Evolutionary conservation across 1,140 invertebrate species (phyloP).

Genomic region (Drosophila seguyi): DNA sequence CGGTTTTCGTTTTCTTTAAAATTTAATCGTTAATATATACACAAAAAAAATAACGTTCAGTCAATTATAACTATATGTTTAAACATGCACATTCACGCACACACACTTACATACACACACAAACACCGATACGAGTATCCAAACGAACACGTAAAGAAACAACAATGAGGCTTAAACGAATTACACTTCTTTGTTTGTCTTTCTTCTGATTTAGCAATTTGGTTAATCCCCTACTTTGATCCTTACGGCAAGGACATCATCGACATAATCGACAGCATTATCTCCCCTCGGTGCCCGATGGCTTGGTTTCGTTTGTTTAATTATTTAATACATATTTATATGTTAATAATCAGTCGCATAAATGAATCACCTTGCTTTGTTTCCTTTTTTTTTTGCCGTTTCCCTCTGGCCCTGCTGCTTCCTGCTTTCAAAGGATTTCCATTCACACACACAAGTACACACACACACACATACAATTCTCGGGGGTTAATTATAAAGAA

Average conservation of each 20-base stretch:
- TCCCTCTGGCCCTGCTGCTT: constrained; percentile 17
- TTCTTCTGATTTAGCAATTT: constrained; percentile 6
- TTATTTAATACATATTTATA: constrained; percentile 69
- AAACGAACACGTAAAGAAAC: constrained; percentile 42
- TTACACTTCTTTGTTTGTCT: constrained; percentile 16
- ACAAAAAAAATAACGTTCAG: constrained; percentile 77
- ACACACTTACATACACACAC: constrained; percentile 2
- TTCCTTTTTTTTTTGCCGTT: constrained; percentile 22
- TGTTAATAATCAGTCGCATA: constrained; percentile 84
- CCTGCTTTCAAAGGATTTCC: background rate
- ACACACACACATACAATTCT: background rate
- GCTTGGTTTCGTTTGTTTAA: constrained; percentile 36
- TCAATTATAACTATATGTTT: constrained; percentile 73
- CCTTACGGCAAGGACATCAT: constrained; percentile 38
- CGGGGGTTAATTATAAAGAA: background rate
- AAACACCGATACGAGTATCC: constrained; percentile 23
- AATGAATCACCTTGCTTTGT: constrained; percentile 80
- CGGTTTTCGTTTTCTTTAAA: constrained; percentile 42
- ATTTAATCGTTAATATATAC: constrained; percentile 75
- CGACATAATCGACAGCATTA: constrained; percentile 1
- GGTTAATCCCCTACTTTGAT: constrained; percentile 41
- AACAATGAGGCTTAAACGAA: constrained; percentile 53
- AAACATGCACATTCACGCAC: constrained; percentile 7
- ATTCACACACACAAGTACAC: background rate
- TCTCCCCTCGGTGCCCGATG: constrained; percentile 12